Percentiles rank a stretch among this genome's conserved stretches.
phyloP scores from a whole-genome alignment of 2,113 vertebrate genomes.

The Sclerurus mexicanus region DNA sequence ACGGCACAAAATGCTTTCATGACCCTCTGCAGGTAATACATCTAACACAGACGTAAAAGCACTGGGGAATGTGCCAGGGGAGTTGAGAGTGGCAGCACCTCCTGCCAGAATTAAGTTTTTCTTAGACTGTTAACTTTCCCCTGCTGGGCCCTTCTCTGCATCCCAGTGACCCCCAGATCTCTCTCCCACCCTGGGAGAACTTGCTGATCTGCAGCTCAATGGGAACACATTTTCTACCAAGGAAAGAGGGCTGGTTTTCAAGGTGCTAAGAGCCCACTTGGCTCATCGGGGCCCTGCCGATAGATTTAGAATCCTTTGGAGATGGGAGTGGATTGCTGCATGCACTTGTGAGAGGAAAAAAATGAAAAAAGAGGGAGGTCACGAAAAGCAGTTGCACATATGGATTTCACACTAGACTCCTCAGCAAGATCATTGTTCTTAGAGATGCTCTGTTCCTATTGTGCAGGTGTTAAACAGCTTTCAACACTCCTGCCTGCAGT shows the following conservation, averaged over 20 bases:
- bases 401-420: not conserved
- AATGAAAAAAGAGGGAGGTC: not conserved
- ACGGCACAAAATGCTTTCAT: not conserved
- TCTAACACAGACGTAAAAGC: not conserved
- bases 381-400: not conserved
- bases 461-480: not conserved
- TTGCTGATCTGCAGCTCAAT: not conserved
- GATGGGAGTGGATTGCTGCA: not conserved
- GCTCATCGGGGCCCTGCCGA: not conserved
- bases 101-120: not conserved
- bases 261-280: not conserved
- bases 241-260: not conserved
- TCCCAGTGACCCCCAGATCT: not conserved
- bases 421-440: not conserved
- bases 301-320: not conserved
- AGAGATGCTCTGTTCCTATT: not conserved
- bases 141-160: rapidly evolving
- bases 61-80: not conserved
- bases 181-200: not conserved
- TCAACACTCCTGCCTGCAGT: not conserved
- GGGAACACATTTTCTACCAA: not conserved
- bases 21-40: not conserved
- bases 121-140: not conserved
- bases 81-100: not conserved
- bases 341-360: not conserved